A percentile compares a stretch with the other conserved stretches of the same genome.
Evolutionary conservation across 2,113 vertebrate species (phyloP).

Genomic region (Pongo abelii): DNA sequence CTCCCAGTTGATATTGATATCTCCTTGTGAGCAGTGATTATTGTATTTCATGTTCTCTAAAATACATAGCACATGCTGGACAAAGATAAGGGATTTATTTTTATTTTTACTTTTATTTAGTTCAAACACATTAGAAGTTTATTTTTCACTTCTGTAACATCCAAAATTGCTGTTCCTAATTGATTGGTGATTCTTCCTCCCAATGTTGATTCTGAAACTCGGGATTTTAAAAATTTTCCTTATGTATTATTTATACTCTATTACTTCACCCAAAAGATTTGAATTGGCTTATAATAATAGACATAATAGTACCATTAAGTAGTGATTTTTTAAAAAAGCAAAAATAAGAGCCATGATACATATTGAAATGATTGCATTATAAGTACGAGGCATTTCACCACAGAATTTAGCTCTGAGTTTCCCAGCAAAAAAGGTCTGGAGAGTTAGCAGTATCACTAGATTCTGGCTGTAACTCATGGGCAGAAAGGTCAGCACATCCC

Average conservation of each 20-base stretch:
- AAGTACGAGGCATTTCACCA: background rate
- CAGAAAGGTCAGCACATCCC: background rate
- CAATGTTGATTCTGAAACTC: background rate
- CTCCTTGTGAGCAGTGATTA: background rate
- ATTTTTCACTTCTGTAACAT: background rate
- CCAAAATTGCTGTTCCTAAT: background rate
- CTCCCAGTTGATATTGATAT: background rate
- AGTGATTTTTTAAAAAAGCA: background rate
- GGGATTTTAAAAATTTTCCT: slow-evolving; percentile 41
- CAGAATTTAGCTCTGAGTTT: background rate
- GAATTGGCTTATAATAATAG: background rate
- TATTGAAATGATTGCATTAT: background rate
- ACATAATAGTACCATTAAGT: slow-evolving; percentile 13
- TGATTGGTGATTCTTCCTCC: background rate
- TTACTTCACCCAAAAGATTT: background rate
- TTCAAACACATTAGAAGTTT: background rate
- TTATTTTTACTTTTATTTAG: background rate
- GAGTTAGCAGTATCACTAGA: background rate
- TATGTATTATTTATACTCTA: slow-evolving; percentile 48
- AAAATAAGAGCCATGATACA: background rate
- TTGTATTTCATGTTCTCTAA: background rate
- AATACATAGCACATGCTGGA: background rate
- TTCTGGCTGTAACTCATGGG: background rate
- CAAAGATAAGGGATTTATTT: slow-evolving; percentile 38
- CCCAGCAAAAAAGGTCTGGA: background rate